Evolutionary conservation across 2,113 vertebrate species (phyloP).

Genomic region (Cyrtonyx montezumae): DNA sequence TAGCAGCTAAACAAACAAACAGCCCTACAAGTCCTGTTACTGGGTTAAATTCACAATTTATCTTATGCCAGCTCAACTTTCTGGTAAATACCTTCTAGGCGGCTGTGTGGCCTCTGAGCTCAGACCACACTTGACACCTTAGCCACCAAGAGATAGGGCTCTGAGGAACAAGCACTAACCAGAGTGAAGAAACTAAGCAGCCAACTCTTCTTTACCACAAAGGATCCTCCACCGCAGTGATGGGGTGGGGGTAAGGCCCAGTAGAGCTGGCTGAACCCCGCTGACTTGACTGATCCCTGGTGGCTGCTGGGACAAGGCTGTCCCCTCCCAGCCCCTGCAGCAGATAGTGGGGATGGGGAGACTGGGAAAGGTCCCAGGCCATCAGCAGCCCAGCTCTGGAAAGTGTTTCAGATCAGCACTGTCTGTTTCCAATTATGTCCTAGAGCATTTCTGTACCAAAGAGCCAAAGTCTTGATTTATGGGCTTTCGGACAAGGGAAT

Average conservation of each 20-base stretch:
- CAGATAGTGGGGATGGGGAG: not conserved
- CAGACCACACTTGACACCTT: not conserved
- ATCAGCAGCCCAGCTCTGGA: not conserved
- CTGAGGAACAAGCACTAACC: not conserved
- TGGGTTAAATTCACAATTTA: not conserved
- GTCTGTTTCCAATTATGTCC: constrained; percentile 53
- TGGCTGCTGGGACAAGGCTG: not conserved
- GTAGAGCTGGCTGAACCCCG: not conserved
- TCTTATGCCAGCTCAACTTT: not conserved
- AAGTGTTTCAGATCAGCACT: not conserved
- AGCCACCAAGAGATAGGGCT: not conserved
- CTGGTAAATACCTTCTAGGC: not conserved
- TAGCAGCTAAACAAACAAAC: not conserved
- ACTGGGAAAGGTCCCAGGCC: not conserved
- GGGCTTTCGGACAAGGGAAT: constrained; percentile 56
- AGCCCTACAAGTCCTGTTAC: not conserved
- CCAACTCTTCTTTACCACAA: not conserved
- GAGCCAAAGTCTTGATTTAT: constrained; percentile 66
- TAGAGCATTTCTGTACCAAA: constrained; percentile 2
- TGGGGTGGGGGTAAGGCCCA: too few species aligned
- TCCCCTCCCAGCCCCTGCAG: not conserved
- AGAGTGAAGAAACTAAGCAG: fast-evolving
- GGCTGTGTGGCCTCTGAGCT: not conserved
- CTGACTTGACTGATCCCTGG: not conserved
- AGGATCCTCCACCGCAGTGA: not conserved